Base-by-base conservation (phyloP, 1,140 invertebrate species). In the Laodelphax striatellus region DNA sequence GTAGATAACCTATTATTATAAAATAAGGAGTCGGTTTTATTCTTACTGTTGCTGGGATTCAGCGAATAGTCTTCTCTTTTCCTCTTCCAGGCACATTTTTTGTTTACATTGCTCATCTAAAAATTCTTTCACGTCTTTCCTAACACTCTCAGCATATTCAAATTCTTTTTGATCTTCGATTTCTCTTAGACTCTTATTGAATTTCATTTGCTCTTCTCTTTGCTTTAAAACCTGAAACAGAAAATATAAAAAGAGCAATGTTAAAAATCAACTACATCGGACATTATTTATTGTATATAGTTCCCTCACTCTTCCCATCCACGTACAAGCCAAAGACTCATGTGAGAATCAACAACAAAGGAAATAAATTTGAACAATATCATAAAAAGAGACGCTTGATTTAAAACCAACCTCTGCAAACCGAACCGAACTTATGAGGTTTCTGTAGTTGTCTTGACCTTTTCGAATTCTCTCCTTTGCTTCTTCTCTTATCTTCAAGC, bases 141-240 rank as follows among this genome's bases (percentile, higher is more conserved):
- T 60, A 34, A 66, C 60, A 19, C 34, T 60, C 17, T 55, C 42
- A 4, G 56, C 64, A 57, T 66, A 62, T 55, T 60, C 44, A 10
- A 38, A 61, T 61, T 63, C 60, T 55, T 60, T 59, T 44, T 65
- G 56, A 16, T 59, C 42, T 22, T 63, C 63, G 6, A 59, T 60
- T 58, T 64, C 52, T 62, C 61, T 64, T 9, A 66, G 11, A 55
- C 60, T 63, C 43, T 65, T 56, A 17, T 65, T 53, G 42, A 65
- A 65, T 54, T 62, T 62, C 13, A 62, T 46, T 53, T 66, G 65
- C 38, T 55, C 58, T 57, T 61, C 28, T 16, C 63, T 57, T 59
- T 59, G 58, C 57, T 59, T 57, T 17, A 63, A 24, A 4, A 57
- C 55, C 65, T 66, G 42, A 16, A 60, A 57, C 21, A 17, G 28